Percentiles rank a stretch among this genome's conserved stretches.
Conservation (phyloP, 1,140 invertebrate species). For the Drosophila asahinai region DNA sequence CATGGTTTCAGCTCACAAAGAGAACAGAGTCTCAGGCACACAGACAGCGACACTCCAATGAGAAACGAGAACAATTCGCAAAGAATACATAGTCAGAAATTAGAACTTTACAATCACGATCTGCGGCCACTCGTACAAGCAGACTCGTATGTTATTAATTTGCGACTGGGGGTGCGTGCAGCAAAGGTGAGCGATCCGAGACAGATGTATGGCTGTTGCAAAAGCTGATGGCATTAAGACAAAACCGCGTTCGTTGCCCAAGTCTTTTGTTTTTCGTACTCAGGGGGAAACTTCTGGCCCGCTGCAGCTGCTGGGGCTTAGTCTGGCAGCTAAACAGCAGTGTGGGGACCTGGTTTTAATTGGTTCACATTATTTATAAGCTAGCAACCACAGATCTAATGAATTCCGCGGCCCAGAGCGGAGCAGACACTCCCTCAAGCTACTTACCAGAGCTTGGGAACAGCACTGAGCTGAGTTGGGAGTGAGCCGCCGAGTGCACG, state of each 20-base stretch:
- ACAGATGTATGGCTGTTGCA: conserved; percentile 14
- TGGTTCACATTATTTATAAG: conserved; percentile 50
- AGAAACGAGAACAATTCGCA: conserved; percentile 33
- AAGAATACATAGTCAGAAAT: conserved; percentile 39
- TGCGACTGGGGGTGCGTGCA: conserved; percentile 33
- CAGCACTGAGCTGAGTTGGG: conserved; percentile 3
- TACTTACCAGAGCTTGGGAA: conserved; percentile 20
- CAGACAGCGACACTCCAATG: neutral
- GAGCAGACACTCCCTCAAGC: conserved; percentile 40
- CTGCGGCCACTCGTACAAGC: conserved; percentile 3
- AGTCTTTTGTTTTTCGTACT: conserved; percentile 58
- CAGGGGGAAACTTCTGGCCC: conserved; percentile 14
- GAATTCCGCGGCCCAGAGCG: conserved; percentile 22
- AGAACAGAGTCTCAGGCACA: conserved; percentile 18
- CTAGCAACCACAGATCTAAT: conserved; percentile 28
- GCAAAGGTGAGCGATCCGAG: conserved; percentile 14
- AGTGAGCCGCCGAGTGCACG: conserved; percentile 6
- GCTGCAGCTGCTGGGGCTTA: conserved; percentile 21
- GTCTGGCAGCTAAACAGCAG: conserved; percentile 16
- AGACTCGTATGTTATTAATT: conserved; percentile 34
- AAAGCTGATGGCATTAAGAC: conserved; percentile 37
- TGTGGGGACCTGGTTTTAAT: conserved; percentile 46
- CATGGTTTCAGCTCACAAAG: conserved; percentile 38
- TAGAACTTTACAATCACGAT: conserved; percentile 39
- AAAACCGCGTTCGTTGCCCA: conserved; percentile 54